Evolutionary conservation across 2,113 vertebrate species (phyloP).

Genomic region (Colinus virginianus): DNA sequence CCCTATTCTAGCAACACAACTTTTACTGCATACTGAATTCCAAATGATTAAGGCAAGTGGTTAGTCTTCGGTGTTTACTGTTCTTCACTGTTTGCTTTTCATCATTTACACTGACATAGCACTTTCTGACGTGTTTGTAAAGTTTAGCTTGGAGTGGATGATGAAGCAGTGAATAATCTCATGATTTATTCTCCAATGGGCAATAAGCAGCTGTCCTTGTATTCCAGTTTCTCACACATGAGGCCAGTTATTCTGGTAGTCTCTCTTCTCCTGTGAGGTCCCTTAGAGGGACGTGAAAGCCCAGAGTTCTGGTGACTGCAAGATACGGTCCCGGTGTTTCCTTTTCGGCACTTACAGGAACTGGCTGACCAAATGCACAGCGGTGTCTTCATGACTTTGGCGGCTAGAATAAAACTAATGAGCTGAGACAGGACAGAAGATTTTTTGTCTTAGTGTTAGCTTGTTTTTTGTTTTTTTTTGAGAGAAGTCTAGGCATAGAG

Average conservation of each 20-base stretch:
- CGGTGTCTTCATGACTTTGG: neutral
- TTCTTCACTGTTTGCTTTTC: rapidly evolving
- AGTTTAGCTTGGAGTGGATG: neutral
- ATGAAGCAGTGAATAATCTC: neutral
- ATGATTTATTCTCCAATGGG: neutral
- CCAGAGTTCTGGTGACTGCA: neutral
- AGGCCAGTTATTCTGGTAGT: neutral
- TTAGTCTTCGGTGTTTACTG: neutral
- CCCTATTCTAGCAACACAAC: neutral
- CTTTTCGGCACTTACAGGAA: neutral
- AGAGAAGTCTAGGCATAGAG: neutral
- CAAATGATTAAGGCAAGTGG: neutral
- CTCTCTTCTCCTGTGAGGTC: neutral
- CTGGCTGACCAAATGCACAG: neutral
- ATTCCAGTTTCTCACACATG: neutral
- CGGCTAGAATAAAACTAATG: neutral
- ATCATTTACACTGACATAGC: neutral
- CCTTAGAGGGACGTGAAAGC: neutral
- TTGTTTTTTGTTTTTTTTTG: neutral
- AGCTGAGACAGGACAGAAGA: rapidly evolving
- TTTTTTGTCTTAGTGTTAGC: neutral
- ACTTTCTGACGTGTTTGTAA: neutral
- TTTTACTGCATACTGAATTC: neutral
- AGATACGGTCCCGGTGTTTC: neutral
- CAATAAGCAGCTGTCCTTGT: neutral